Conservation (phyloP, 2,888 invertebrate species). For the Mesorhabditis belari region DNA sequence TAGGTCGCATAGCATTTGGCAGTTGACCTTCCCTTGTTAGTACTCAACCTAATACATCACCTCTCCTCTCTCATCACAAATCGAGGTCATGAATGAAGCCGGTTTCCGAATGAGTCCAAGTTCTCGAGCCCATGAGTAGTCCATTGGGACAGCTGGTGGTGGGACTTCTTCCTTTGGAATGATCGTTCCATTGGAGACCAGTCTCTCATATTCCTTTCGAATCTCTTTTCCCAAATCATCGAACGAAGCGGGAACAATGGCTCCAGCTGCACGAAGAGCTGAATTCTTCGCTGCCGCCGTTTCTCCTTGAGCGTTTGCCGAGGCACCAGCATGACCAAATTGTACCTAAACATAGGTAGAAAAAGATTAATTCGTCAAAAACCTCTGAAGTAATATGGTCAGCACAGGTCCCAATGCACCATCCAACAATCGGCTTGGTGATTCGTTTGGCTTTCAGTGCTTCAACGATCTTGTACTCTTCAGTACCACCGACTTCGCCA, state of each 20-base stretch:
- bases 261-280: slow-evolving; percentile 74
- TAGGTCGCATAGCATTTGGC: no score
- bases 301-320: slow-evolving; percentile 85
- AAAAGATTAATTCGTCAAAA: not conserved
- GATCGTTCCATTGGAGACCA: slow-evolving; percentile 75
- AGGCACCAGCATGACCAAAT: slow-evolving; percentile 98
- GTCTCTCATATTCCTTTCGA: slow-evolving; percentile 56
- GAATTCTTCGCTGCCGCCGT: slow-evolving; percentile 88
- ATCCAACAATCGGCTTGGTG: slow-evolving; percentile 89
- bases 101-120: slow-evolving; percentile 95
- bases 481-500: slow-evolving; percentile 94
- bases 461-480: slow-evolving; percentile 90
- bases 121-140: slow-evolving; percentile 97
- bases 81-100: slow-evolving; percentile 97
- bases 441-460: slow-evolving; percentile 72
- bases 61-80: slow-evolving; percentile 92
- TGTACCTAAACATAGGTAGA: slow-evolving; percentile 65
- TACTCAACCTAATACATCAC: no score
- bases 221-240: slow-evolving; percentile 72
- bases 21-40: no score
- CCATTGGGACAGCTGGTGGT: slow-evolving; percentile 99
- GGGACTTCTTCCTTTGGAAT: slow-evolving; percentile 82
- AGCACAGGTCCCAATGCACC: slow-evolving; percentile 87
- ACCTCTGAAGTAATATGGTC: slow-evolving; percentile 58
- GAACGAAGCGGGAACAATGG: slow-evolving; percentile 83